Base-by-base conservation (phyloP, 2,888 invertebrate species). In the Acronicta leporina region DNA sequence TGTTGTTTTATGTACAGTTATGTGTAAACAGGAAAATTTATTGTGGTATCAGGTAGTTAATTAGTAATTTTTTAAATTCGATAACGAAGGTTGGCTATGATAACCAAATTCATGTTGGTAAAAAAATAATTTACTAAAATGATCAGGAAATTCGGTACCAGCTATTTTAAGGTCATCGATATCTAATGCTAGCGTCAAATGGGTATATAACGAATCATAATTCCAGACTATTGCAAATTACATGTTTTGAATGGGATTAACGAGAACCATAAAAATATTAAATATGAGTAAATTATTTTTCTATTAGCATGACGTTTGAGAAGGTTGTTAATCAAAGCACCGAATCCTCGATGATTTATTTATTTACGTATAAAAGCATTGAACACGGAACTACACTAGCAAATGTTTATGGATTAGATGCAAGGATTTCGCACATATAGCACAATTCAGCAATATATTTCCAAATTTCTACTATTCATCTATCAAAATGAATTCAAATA, bases 11-110 rank as follows among this genome's bases (percentile, higher is more conserved):
- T 14, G 41, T 59, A 59, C 15, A 58, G 52, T 52, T 51, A 13
- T 49, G 47, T 56, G 46, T 58, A 30, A 70, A 71, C 66, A 73
- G 75, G 79, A 73, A 75, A 75, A 75, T n/a, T n/a, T n/a, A n/a
- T 55, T 44, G 43, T 8, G 33, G 38, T 49, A 61, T 45, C 43
- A 30, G 67, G 53, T 48, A 16, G 57, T 62, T 69, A 54, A 68
- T 70, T 70, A 72, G 54, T 16, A 49, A 11, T 53, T n/a, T 35
- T 49, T 30, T 57, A 62, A 62, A 47, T 48, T 48, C 48, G 68
- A 68, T 72, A 53, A 72, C 8, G 27, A 14, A 49, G 15, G 6
- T 6, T n/a, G 5, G 13, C 54, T 40, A 49, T 14, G 30, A 16
- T 40, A 13, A 59, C 16, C 9, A 15, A 10, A 38, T 30, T 50